Evolutionary conservation across 64 coral and sea anemone genomes (phyloP), one percentile per base, ranked within the genome.

Genomic region (Hydrozoanthus tunicans): DNA sequence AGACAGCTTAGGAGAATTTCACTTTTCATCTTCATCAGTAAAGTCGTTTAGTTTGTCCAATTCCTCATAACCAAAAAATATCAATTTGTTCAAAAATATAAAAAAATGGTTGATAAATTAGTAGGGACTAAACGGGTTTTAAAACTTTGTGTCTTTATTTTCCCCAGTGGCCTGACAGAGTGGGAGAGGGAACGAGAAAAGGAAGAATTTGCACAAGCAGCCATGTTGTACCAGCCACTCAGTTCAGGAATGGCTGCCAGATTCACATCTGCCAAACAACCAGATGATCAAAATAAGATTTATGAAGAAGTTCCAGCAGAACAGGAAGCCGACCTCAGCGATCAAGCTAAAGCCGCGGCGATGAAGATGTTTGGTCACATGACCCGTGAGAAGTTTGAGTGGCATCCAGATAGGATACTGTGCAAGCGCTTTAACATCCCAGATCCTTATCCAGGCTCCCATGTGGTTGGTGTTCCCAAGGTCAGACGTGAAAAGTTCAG

Each of bases 391-490:
- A 92, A 53, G 15, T 99, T 99, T 15, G 90, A 99, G 59, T 99
- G 97, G 97, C 94, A 99, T 82, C 97, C 97, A 43, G 94, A 91
- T 15, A 99, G 89, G 43, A 56, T 95, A 13, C 52, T 99, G 7
- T 99, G 97, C 26, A 99, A 99, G 54, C 69, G 97, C 25, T 96
- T 99, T 70, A 99, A 99, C n/a, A 99, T 99, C 73, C 97, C 97
- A 4, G 89, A 99, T 10, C 97, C 94, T 8, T 99, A 99, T 77
- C 97, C 94, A 2, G 90, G 91, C 1, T 99, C 94, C 23, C 83
- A 72, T 73, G 57, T 77, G 55, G 56, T 79, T 9, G 97, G 97
- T 3, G 90, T 99, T 13, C 91, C 79, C 0, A 89, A 78, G 24
- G 24, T 80, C 54, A 94, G 86, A 64, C 90, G 88, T 61, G 79